Evolutionary conservation across 2,113 vertebrate genomes (phyloP).

Genomic region (Drymodes brunneopygia): DNA sequence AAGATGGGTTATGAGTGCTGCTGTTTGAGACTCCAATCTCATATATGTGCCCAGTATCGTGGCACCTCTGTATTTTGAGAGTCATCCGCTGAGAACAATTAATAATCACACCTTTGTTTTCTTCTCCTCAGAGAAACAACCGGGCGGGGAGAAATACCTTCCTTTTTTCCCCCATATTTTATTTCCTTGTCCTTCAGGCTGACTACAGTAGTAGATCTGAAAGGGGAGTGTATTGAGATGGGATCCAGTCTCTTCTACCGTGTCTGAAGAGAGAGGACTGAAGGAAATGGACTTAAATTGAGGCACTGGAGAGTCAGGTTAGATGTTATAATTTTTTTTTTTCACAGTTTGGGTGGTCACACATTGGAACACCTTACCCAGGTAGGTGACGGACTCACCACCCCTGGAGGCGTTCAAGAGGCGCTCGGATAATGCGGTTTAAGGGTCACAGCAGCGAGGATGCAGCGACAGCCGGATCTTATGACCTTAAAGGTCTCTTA

Average conservation of each 20-base stretch:
- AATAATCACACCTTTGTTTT: not conserved
- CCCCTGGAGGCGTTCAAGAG: not conserved
- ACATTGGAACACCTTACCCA: not conserved
- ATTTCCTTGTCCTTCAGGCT: not conserved
- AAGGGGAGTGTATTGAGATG: rapidly evolving
- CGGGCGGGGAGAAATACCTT: rapidly evolving
- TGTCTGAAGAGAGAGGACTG: not conserved
- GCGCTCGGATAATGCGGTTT: rapidly evolving
- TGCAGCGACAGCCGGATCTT: rapidly evolving
- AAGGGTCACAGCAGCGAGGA: rapidly evolving
- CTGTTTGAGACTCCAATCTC: not conserved
- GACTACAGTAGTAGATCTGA: rapidly evolving
- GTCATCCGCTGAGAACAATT: not conserved
- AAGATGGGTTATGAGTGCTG: too few species aligned
- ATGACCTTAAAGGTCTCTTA: rapidly evolving
- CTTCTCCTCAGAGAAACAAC: not conserved
- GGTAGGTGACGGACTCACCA: not conserved
- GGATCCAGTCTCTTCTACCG: not conserved
- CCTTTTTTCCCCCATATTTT: rapidly evolving
- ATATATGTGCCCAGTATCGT: not conserved
- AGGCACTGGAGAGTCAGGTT: not conserved
- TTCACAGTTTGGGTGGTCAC: too few species aligned
- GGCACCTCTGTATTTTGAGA: not conserved
- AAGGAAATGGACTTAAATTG: not conserved
- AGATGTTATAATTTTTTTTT: rapidly evolving